Evolutionary conservation across 1,140 invertebrate genomes (phyloP).

Genomic region (Ips nitidus): DNA sequence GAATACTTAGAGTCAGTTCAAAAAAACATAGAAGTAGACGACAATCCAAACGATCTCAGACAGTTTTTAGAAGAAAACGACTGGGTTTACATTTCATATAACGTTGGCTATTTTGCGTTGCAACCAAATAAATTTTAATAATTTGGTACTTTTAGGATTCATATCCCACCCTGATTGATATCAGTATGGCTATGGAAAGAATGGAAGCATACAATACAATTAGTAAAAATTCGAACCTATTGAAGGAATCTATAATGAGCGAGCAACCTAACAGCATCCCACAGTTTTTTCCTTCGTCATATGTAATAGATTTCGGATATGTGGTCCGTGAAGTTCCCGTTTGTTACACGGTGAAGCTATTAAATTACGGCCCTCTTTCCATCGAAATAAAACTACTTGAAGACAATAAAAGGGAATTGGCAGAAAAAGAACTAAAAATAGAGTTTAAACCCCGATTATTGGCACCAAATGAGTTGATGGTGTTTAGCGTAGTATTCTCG

Average conservation of each 20-base stretch:
- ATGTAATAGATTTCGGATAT: constrained; percentile 52
- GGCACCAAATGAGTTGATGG: constrained; percentile 40
- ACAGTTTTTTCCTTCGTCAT: constrained; percentile 47
- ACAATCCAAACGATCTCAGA: constrained; percentile 10
- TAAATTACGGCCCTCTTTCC: constrained; percentile 51
- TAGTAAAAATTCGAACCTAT: constrained; percentile 39
- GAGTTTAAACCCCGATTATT: constrained; percentile 43
- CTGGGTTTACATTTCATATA: constrained; percentile 23
- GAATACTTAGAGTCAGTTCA: constrained; percentile 33
- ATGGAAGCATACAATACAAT: constrained; percentile 46
- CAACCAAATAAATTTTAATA: not conserved
- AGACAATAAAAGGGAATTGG: constrained; percentile 13
- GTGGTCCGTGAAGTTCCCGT: constrained; percentile 48
- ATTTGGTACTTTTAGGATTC: constrained; percentile 30
- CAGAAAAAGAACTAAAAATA: constrained; percentile 43
- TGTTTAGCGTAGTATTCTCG: constrained; percentile 46
- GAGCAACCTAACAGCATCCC: constrained; percentile 44
- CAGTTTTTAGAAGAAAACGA: constrained; percentile 21
- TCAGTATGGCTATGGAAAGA: constrained; percentile 54
- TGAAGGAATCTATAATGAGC: constrained; percentile 35
- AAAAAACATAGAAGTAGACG: constrained; percentile 2
- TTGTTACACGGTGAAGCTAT: constrained; percentile 42
- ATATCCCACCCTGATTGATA: constrained; percentile 47
- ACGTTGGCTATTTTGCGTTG: constrained; percentile 14
- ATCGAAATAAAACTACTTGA: constrained; percentile 42